phyloP scores from a whole-genome alignment of 2,888 invertebrate genomes.

The Drosophila algonquin region DNA sequence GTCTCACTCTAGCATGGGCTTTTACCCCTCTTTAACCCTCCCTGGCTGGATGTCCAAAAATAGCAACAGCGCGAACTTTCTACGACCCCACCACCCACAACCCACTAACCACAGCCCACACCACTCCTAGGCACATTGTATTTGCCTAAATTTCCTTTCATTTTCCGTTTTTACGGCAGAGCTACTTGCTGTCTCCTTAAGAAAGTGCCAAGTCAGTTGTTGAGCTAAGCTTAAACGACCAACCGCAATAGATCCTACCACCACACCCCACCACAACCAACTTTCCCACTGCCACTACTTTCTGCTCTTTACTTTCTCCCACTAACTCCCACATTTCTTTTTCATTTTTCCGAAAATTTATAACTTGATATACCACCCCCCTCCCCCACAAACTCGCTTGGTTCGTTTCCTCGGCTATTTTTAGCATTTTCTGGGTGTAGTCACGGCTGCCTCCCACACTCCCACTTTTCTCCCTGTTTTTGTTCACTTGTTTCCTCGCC shows the following conservation, averaged over 20 bases:
- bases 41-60: slow-evolving; percentile 55
- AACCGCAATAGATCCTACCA: slow-evolving; percentile 8
- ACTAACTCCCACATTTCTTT: background rate
- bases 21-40: too few species aligned
- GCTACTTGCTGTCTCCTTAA: slow-evolving; percentile 17
- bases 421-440: slow-evolving; percentile 32
- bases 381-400: slow-evolving; percentile 8
- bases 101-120: background rate
- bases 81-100: slow-evolving; percentile 4
- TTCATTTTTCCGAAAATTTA: slow-evolving; percentile 42
- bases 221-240: slow-evolving; percentile 37
- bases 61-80: slow-evolving; percentile 63
- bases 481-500: slow-evolving; percentile 16
- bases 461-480: slow-evolving; percentile 44
- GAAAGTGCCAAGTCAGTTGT: slow-evolving; percentile 53
- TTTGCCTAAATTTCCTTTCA: slow-evolving; percentile 30
- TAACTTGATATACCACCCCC: slow-evolving; percentile 35
- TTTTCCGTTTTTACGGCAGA: slow-evolving; percentile 35
- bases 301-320: background rate
- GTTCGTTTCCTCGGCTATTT: slow-evolving; percentile 24
- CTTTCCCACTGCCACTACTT: background rate
- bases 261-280: background rate
- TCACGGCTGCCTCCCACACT: slow-evolving; percentile 42
- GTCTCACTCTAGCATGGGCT: background rate
- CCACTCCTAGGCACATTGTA: slow-evolving; percentile 6